These are phyloP conservation scores for Danio aesculapii DNA, from an alignment of 2,797 vertebrate species.

Conservation along the genomic window DNA sequence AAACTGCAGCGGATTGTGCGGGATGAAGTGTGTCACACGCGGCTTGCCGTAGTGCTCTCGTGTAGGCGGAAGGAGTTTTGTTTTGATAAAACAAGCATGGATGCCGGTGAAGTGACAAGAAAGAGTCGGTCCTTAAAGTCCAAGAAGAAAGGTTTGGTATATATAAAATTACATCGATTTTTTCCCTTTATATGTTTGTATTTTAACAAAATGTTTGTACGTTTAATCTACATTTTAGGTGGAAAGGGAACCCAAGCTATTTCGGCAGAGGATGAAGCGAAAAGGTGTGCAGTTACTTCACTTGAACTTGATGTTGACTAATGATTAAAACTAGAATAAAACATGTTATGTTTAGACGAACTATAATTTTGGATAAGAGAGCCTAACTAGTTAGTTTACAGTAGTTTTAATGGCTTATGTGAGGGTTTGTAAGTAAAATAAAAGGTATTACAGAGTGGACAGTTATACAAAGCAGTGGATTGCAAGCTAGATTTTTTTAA, in stretches of 20 bases:
- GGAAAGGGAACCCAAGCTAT: constrained; percentile 63
- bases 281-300: constrained; percentile 66
- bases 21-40: not conserved
- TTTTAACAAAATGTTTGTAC: not conserved
- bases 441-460: too few relatives aligned
- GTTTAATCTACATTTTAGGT: constrained; percentile 64
- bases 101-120: constrained; percentile 18
- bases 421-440: too few relatives aligned
- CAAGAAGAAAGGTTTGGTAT: constrained; percentile 67
- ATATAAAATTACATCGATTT: not conserved
- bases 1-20: not conserved
- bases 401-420: too few relatives aligned
- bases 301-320: too few relatives aligned
- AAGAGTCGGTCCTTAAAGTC: constrained; percentile 54
- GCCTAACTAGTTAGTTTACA: too few relatives aligned
- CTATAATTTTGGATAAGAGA: too few relatives aligned
- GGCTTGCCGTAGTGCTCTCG: constrained; percentile 67
- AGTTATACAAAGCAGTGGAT: too few relatives aligned
- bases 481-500: too few relatives aligned
- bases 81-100: constrained; percentile 70
- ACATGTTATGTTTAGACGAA: too few relatives aligned
- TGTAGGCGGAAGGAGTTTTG: constrained; percentile 68
- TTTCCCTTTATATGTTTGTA: not conserved
- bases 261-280: constrained; percentile 71
- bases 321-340: too few relatives aligned